phyloP scores from a whole-genome alignment of 1,140 invertebrate genomes.

The Potamilus streckersoni region DNA sequence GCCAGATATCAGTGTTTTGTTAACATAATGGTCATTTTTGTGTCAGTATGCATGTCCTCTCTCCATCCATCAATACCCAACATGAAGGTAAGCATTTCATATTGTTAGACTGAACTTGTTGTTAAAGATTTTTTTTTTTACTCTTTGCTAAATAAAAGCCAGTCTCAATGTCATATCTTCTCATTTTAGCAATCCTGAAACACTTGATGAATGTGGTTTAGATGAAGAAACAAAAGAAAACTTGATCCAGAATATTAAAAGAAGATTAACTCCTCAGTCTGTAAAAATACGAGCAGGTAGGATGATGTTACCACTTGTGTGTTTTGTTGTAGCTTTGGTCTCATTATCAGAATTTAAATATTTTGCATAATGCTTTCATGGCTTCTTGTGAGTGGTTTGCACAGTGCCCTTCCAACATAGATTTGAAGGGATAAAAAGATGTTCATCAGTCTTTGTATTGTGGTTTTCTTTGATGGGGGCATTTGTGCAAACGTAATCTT shows the following conservation, averaged over 20 bases:
- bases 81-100: neutral
- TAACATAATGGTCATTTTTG: neutral
- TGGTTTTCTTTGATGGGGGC: too few species aligned
- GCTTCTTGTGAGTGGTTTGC: too few species aligned
- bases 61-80: neutral
- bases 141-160: neutral
- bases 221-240: conserved; percentile 94
- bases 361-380: too few species aligned
- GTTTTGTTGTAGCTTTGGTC: neutral
- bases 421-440: too few species aligned
- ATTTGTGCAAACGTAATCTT: too few species aligned
- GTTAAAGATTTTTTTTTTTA: neutral
- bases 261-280: conserved; percentile 96
- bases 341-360: too few species aligned
- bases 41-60: neutral
- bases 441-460: too few species aligned
- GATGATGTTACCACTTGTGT: neutral
- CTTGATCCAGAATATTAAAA: conserved; percentile 93
- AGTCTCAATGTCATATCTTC: neutral
- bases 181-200: conserved; percentile 69
- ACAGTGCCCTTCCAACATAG: too few species aligned
- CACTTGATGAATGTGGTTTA: conserved; percentile 96
- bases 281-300: conserved; percentile 94
- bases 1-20: too few species aligned
- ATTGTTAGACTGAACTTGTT: neutral